Conservation (phyloP, 2,888 invertebrate genomes). For the Conops quadrifasciatus region DNA sequence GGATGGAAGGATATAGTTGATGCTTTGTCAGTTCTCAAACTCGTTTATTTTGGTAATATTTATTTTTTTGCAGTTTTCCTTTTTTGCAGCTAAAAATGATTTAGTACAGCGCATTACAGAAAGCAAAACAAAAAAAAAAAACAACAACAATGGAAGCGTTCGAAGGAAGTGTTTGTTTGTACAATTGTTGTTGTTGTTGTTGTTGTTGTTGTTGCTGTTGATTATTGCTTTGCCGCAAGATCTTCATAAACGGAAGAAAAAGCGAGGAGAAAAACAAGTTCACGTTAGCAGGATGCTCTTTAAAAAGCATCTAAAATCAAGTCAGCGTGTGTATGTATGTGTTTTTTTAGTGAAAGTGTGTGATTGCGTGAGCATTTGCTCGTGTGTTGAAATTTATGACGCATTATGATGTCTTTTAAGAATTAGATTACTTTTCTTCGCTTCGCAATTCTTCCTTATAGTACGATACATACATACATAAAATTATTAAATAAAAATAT, state of each 20-base stretch:
- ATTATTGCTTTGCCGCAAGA: neutral
- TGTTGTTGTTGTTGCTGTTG: neutral
- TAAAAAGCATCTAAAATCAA: too few relatives aligned
- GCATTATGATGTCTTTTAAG: constrained; percentile 6
- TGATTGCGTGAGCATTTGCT: constrained; percentile 13
- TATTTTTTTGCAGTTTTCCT: neutral
- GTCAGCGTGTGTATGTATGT: neutral
- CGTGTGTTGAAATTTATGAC: neutral
- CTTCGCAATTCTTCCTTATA: neutral
- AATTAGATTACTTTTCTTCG: neutral
- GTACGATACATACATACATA: neutral
- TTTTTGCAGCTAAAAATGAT: constrained; percentile 17
- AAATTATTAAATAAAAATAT: neutral
- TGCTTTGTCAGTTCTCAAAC: too few relatives aligned
- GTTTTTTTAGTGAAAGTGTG: neutral
- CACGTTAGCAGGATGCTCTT: too few relatives aligned
- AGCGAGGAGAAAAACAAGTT: too few relatives aligned
- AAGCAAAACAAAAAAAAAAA: constrained; percentile 3
- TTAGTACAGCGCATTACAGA: constrained; percentile 23
- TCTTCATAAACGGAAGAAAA: neutral
- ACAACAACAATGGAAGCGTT: neutral
- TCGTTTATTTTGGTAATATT: neutral
- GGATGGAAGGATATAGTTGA: too few relatives aligned
- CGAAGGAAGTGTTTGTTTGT: constrained; percentile 2
- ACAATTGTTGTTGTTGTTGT: neutral